These are phyloP conservation scores for Drosophila parthenogenetica DNA, from an alignment of 2,888 invertebrate species.

Conservation along the genomic window DNA sequence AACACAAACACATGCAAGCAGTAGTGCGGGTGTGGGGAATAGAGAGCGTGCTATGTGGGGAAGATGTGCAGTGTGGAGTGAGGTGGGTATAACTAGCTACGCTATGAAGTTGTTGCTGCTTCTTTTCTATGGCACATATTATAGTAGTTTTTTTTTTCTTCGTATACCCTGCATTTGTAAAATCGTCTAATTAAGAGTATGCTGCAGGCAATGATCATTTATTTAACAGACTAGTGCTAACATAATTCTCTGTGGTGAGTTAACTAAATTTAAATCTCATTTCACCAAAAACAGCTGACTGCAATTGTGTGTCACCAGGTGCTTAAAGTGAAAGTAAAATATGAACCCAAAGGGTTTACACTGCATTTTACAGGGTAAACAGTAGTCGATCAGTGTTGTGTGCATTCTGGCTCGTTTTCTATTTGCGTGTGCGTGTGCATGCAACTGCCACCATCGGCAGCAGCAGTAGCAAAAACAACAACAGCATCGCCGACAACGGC, in stretches of 20 bases:
- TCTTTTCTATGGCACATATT: constrained; percentile 44
- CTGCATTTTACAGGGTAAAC: neutral
- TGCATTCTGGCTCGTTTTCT: constrained; percentile 35
- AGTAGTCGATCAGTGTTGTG: neutral
- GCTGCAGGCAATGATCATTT: neutral
- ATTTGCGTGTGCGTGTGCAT: constrained; percentile 56
- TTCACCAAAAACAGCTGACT: too few relatives aligned
- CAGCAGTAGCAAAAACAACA: constrained; percentile 6
- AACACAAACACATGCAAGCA: too few relatives aligned
- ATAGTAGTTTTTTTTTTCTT: constrained; percentile 32
- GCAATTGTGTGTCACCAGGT: too few relatives aligned
- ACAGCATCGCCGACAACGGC: constrained; percentile 1
- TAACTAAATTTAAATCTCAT: too few relatives aligned
- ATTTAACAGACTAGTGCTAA: too few relatives aligned
- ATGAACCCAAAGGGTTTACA: too few relatives aligned
- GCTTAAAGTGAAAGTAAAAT: too few relatives aligned
- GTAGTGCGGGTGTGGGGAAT: neutral
- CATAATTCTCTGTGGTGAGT: too few relatives aligned
- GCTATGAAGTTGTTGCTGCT: constrained; percentile 27
- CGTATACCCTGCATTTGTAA: constrained; percentile 16
- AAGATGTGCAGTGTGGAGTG: neutral
- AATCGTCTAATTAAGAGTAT: neutral
- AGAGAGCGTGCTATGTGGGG: constrained; percentile 4
- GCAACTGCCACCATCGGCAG: constrained; percentile 36
- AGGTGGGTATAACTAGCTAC: constrained; percentile 1